These are phyloP conservation scores for Drosophila yooni DNA, from an alignment of 2,888 invertebrate genomes.

Conservation along the genomic window DNA sequence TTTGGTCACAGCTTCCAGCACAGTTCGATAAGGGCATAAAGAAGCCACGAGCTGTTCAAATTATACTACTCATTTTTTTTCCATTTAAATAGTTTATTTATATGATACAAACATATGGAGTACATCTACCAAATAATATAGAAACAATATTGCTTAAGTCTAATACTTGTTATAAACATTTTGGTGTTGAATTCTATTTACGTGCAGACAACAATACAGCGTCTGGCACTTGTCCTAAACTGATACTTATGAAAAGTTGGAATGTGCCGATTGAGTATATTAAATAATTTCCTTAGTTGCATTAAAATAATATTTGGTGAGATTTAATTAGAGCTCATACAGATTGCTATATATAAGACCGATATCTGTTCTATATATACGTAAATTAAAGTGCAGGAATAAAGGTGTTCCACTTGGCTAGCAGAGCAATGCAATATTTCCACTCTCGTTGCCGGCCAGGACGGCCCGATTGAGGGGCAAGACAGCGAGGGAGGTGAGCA, in stretches of 20 bases:
- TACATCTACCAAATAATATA: conserved; percentile 26
- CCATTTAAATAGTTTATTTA: conserved; percentile 32
- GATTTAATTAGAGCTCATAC: conserved; percentile 16
- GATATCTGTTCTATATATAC: conserved; percentile 3
- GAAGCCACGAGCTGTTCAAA: not conserved
- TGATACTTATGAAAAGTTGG: conserved; percentile 27
- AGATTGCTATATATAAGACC: conserved; percentile 8
- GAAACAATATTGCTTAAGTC: conserved; percentile 31
- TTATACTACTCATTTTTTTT: not conserved
- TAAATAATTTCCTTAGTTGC: conserved; percentile 33
- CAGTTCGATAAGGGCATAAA: not conserved
- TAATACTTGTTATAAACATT: conserved; percentile 21
- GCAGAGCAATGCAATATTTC: conserved; percentile 92
- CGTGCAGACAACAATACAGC: not conserved
- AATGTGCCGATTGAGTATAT: conserved; percentile 43
- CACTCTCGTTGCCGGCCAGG: conserved; percentile 96
- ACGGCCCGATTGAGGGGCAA: conserved; percentile 95
- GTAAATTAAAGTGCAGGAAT: conserved; percentile 6
- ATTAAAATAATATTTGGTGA: conserved; percentile 73
- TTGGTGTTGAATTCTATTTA: conserved; percentile 28
- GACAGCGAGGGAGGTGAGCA: conserved; percentile 95
- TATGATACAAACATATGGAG: conserved; percentile 34
- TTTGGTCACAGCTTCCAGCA: conserved; percentile 8
- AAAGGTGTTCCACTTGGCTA: conserved; percentile 80
- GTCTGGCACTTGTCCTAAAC: conserved; percentile 14